Evolutionary conservation across 2,113 vertebrate genomes (phyloP), one percentile per base, ranked within the genome.

Genomic region (Hemichromis elongatus): DNA sequence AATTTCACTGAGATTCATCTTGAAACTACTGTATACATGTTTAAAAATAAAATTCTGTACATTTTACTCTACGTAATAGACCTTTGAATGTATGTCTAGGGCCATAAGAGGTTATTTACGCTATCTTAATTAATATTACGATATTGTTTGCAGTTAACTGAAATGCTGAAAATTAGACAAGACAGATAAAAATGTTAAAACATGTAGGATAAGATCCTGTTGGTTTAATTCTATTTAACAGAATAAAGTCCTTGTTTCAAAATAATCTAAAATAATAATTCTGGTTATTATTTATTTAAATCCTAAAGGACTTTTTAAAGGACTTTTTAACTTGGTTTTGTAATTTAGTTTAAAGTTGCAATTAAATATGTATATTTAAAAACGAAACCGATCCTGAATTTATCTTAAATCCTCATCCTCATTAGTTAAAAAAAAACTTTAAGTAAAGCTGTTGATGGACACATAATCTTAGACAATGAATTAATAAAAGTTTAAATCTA

Each of bases 31-130:
- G 52, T 50, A 37, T 82, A 73, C 7, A 8, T 47, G 16, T 85
- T 73, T 84, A 75, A 53, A 75, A 50, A 7, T 77, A 35, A 33
- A n/a, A 79, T 77, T 53, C n/a, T 84, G 57, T 37, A 63, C 6
- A 63, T 47, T 80, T 82, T 4, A 14, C 1, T 53, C n/a, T 24
- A 24, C 16, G 7, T 52, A 61, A 77, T 50, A 26, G 10, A 33
- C 7, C 6, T 33, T 54, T 40, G 24, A 80, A 80, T 68, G 7
- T 47, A 73, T 28, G 0, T 19, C 26, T 75, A 9, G 26, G 45
- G 26, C 7, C 70, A 2, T 9, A 2, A 28, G 24, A 4, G 9
- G 11, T 50, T 16, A 75, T 75, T 75, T 50, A 50, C 26, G 30
- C 26, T 73, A 73, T 47, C 47, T 73, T 66, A 66, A 24, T 5